Conservation (phyloP, 2,797 vertebrate species). For the Peromyscus melanophrys region DNA sequence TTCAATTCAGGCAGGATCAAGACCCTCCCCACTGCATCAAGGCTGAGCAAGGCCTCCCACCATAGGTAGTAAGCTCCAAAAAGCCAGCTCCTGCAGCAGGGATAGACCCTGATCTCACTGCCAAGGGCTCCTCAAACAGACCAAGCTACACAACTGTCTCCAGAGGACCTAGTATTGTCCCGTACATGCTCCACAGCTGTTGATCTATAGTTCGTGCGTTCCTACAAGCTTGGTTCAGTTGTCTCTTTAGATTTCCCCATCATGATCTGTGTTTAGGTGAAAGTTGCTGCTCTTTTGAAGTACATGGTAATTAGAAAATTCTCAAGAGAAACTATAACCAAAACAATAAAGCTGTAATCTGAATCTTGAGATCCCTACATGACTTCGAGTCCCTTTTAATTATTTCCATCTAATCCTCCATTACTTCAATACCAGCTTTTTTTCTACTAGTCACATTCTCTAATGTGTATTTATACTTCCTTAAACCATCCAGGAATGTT, state of each 20-base stretch:
- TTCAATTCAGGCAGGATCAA: too few species aligned
- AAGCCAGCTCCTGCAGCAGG: too few species aligned
- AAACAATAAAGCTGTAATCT: background rate
- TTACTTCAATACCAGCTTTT: background rate
- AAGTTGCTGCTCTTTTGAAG: background rate
- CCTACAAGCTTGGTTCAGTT: too few species aligned
- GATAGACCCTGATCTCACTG: background rate
- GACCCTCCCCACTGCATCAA: too few species aligned
- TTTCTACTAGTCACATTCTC: background rate
- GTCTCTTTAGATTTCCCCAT: too few species aligned
- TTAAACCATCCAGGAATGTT: background rate
- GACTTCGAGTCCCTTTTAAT: background rate
- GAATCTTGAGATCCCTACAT: background rate
- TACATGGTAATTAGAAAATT: background rate
- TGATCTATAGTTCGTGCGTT: too few species aligned
- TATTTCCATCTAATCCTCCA: background rate
- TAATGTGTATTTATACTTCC: background rate
- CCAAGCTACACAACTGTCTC: too few species aligned
- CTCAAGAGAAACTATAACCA: background rate
- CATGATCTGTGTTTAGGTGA: background rate
- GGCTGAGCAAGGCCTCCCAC: too few species aligned
- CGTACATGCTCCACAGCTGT: too few species aligned
- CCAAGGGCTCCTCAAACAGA: too few species aligned
- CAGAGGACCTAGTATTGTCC: too few species aligned
- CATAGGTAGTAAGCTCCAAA: too few species aligned